Base-by-base conservation (phyloP, 2,113 vertebrate genomes). In the Catharus minimus region DNA sequence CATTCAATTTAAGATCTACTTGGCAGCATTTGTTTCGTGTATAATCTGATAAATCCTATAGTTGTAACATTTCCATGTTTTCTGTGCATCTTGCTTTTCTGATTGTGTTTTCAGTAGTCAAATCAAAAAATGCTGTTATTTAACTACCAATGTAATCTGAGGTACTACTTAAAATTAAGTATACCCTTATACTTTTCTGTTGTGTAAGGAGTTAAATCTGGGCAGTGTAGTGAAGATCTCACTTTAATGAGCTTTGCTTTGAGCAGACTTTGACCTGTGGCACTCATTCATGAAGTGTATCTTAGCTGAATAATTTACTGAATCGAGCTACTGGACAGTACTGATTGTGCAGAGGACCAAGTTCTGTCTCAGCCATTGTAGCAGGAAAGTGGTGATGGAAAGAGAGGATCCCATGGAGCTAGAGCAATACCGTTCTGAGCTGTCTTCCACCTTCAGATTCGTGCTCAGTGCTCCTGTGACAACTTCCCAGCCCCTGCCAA, bases 11-110 rank as follows among this genome's bases (percentile, higher is more conserved):
- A 55, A 24, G 19, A 36, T 69, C 67, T 68, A 23, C 49, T 68
- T 76, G 79, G 24, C 15, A 49, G 13, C 9, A 14, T 79, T 82
- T 80, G 5, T 64, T 64, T 93, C 8, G 13, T 57, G 6, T 60
- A 44, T 81, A 19, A 61, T 47, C 50, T 69, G 66, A 72, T 50
- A 90, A 88, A 82, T 30, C 3, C 7, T 55, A 6, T 13, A 27
- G 47, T 82, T 55, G 11, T 65, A 43, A 7, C 7, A 72, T 71
- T 82, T 76, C 27, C 3, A 2, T 60, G 15, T 64, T 94, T 92
- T 84, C n/a, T 60, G 9, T 73, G 55, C 41, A 39, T 91, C 39
- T 62, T 72, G 43, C 18, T 44, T 57, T 91, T 89, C 87, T 85
- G 41, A 36, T 57, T 57, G 46, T 21, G 7, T 82, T 87, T 92